phyloP scores from a whole-genome alignment of 1,140 invertebrate species.

The Papilio dardanus region DNA sequence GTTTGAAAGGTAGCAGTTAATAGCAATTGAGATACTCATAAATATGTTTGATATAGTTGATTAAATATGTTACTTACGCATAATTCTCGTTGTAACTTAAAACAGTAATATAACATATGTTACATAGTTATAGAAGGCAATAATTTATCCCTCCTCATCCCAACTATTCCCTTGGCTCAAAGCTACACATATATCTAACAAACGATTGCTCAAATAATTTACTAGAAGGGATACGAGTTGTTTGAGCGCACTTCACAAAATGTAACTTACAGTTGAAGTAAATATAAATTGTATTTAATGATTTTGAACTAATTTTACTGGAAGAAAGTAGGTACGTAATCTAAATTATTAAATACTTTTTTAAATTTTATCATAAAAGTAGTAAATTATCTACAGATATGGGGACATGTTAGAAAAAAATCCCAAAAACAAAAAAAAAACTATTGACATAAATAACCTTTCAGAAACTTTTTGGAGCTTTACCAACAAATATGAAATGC shows the following conservation, averaged over 20 bases:
- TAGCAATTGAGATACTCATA: conserved; percentile 6
- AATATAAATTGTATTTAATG: too few species aligned
- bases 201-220: conserved; percentile 44
- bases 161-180: conserved; percentile 78
- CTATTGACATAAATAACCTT: too few species aligned
- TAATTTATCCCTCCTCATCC: conserved; percentile 79
- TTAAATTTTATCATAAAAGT: too few species aligned
- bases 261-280: not conserved
- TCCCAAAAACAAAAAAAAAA: too few species aligned
- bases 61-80: conserved; percentile 50
- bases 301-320: too few species aligned
- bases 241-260: conserved; percentile 37
- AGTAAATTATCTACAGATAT: too few species aligned
- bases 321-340: too few species aligned
- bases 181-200: conserved; percentile 71
- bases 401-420: too few species aligned
- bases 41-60: conserved; percentile 36
- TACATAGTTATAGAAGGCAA: conserved; percentile 79
- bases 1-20: not conserved
- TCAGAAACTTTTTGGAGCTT: too few species aligned
- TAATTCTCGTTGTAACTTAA: conserved; percentile 73
- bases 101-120: conserved; percentile 79
- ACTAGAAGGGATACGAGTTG: conserved; percentile 49
- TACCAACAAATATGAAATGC: too few species aligned
- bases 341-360: too few species aligned